Evolutionary conservation across 2,113 vertebrate species (phyloP), one percentile per base, ranked within the genome.

Genomic region (Mus spicilegus): DNA sequence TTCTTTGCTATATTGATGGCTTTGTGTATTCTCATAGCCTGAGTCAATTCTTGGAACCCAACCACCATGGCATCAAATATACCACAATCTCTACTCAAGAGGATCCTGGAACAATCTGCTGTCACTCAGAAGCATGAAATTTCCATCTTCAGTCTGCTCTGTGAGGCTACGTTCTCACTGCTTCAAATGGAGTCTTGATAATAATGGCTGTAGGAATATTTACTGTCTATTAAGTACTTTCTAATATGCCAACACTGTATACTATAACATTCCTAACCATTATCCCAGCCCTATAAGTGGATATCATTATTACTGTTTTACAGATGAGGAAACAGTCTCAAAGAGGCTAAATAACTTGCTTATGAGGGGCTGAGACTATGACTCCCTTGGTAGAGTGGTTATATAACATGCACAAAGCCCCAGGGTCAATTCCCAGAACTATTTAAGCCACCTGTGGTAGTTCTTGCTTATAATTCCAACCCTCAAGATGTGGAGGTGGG

Each of bases 291-390:
- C 46, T 90, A 93, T 4, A 65, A 46, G 51, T 80, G 82, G 89
- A 80, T 58, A 76, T 58, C 46, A 22, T 84, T 72, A n/a, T 51
- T 46, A 51, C 17, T 88, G 0, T 56, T 91, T 82, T 39, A 93
- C 12, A 69, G 33, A 42, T 58, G 39, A 80, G 28, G 12, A 89
- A 90, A 95, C 28, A 93, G 63, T 17, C 22, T 90, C 28, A 13
- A 85, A 94, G 93, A 92, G 78, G 28, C 67, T 90, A 49, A 61
- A 77, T 22, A 82, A 93, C n/a, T 88, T 95, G 28, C 17, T 69
- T 56, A 24, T 39, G 49, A 70, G 67, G 54, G 54, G 36, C 87
- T 42, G 51, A 5, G 24, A 17, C 28, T 30, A 26, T 13, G 75
- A 26, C 26, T 89, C 51, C 56, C 12, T 69, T 56, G 22, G 24